phyloP scores from a whole-genome alignment of 2,113 vertebrate genomes.

The Eulemur rufifrons region DNA sequence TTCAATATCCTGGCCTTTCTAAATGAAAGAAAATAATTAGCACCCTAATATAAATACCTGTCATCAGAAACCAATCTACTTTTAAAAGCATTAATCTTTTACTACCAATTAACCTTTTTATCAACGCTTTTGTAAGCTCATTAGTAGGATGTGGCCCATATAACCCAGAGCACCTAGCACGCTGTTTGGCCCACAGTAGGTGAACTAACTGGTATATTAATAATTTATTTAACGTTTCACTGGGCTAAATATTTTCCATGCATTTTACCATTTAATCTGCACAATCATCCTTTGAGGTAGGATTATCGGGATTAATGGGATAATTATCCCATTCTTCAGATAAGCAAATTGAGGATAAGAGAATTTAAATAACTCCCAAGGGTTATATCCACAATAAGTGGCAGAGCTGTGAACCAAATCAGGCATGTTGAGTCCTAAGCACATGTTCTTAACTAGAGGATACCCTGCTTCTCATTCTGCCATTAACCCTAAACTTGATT shows the following conservation, averaged over 20 bases:
- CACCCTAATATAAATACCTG: background rate
- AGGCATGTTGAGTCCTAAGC: background rate
- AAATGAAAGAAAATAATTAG: background rate
- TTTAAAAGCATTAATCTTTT: background rate
- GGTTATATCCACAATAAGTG: background rate
- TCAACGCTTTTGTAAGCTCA: background rate
- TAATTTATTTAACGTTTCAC: background rate
- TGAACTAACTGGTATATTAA: background rate
- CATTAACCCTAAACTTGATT: background rate
- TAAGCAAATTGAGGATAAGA: background rate
- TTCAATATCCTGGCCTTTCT: background rate
- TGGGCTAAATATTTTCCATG: background rate
- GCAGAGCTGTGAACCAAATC: background rate
- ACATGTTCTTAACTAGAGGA: background rate
- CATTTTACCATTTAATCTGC: background rate
- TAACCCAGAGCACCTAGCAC: background rate
- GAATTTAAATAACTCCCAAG: background rate
- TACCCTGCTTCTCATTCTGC: background rate
- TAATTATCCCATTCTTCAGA: background rate
- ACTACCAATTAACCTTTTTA: background rate
- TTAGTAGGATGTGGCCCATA: background rate
- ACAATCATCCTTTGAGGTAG: background rate
- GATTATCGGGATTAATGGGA: background rate
- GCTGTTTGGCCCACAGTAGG: background rate
- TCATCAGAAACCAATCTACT: background rate